A percentile compares a stretch with the other conserved stretches of the same genome.
phyloP scores from a whole-genome alignment of 2,113 vertebrate genomes.

The Pedetes capensis region DNA sequence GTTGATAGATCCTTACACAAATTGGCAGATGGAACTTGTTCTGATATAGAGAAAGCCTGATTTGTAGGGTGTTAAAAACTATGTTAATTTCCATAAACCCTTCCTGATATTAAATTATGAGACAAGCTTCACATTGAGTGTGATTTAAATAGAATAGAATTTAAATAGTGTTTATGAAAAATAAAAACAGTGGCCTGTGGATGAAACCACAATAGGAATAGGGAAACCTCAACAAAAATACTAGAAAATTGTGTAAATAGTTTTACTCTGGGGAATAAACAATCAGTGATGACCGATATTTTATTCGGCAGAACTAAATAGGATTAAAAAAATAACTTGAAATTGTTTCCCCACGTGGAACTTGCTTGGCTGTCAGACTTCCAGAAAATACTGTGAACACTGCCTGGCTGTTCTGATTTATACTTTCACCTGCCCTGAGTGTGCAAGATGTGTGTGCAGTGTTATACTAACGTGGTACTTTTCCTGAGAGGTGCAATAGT shows the following conservation, averaged over 20 bases:
- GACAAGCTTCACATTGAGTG: not conserved
- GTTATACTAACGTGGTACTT: not conserved
- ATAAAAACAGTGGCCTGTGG: not conserved
- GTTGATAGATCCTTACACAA: not conserved
- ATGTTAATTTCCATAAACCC: not conserved
- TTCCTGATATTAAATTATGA: conserved; percentile 12
- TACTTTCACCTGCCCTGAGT: not conserved
- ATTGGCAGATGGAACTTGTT: not conserved
- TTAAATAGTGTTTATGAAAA: conserved; percentile 44
- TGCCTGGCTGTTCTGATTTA: conserved; percentile 10
- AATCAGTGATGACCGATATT: not conserved
- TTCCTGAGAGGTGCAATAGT: not conserved
- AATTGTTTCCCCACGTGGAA: not conserved
- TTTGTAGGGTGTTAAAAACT: not conserved
- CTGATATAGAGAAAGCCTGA: not conserved
- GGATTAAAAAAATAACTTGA: not conserved
- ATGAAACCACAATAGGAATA: not conserved
- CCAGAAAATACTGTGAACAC: not conserved
- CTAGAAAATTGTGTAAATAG: not conserved
- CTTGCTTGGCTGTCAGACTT: not conserved
- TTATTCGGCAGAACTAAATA: conserved; percentile 7
- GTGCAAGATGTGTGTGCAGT: not conserved
- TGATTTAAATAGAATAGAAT: conserved; percentile 17
- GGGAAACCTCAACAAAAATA: not conserved
- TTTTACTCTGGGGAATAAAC: not conserved